Percentiles rank a stretch among this genome's conserved stretches.
Evolutionary conservation across 2,113 vertebrate species (phyloP).

Genomic region (Misgurnus anguillicaudatus): DNA sequence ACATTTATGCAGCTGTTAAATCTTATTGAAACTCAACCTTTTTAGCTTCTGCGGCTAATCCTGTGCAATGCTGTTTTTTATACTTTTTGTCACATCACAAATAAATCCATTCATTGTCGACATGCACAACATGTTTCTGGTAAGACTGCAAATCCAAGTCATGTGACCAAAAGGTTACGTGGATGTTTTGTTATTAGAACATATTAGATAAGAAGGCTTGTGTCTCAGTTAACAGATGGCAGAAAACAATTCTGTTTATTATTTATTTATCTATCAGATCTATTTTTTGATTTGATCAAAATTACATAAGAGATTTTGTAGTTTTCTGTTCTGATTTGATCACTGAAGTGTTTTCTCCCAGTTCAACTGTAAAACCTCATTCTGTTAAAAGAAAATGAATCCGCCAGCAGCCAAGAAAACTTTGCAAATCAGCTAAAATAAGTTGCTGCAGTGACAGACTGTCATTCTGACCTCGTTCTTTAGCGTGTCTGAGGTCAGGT

Average conservation of each 20-base stretch:
- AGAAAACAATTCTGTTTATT: background rate
- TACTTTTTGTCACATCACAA: no score
- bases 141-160: no score
- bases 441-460: constrained; percentile 17
- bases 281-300: constrained; percentile 16
- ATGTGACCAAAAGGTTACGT: no score
- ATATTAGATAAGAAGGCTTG: background rate
- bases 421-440: constrained; percentile 14
- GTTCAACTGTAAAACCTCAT: constrained; percentile 1
- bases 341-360: background rate
- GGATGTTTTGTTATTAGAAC: background rate
- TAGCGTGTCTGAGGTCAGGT: background rate
- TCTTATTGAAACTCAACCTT: no score
- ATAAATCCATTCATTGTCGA: no score
- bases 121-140: no score
- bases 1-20: no score
- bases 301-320: constrained; percentile 13
- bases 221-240: background rate
- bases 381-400: constrained; percentile 35
- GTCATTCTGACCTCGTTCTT: constrained; percentile 33
- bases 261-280: background rate
- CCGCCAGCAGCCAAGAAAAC: constrained; percentile 25
- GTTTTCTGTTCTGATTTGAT: constrained; percentile 3
- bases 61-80: no score
- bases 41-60: no score